Base-by-base conservation (phyloP, 2,888 invertebrate species). In the Drosophila merina region DNA sequence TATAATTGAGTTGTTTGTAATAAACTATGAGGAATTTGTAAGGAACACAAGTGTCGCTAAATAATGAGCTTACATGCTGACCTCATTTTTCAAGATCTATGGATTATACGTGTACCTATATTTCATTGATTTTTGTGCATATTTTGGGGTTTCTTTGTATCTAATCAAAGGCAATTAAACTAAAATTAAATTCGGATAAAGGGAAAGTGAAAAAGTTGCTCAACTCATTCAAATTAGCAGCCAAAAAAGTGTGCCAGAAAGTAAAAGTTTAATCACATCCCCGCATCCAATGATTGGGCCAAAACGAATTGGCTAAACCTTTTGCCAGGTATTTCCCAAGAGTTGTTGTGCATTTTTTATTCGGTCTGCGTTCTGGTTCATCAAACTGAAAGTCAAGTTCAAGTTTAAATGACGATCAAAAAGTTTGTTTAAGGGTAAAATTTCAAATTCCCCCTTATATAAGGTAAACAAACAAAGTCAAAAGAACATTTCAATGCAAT, bases 311-410 rank as follows among this genome's bases (percentile, higher is more conserved):
- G 28, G 28, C 47, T 20, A 42, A 49, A 68, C 71, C 71, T 77
- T 59, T 63, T 84, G 84, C 88, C 84, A 84, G 84, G 88, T 88
- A 84, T 84, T 86, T 86, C 72, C 50, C 69, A 74, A 84, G 45
- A 45, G 33, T 51, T 59, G 42, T 8, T 10, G 50, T 44, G 8
- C 38, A 30, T 45, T 60, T 44, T 50, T 44, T 47, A 25, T 56
- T 44, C 8, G 36, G 30, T 45, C 14, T 38, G 47, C 31, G 26
- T 26, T 14, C 52, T 49, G 42, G 55, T 57, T 56, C 60, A 57
- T 45, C 49, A 57, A 50, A 47, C 45, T 57, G 44, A 79, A 73
- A 75, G 83, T 82, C 88, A 82, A 88, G 82, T 88, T 82, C 88
- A 82, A 86, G 86, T 75, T 68, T 57, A 72, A 64, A 75, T 57